Evolutionary conservation across 2,888 invertebrate species (phyloP), one percentile per base, ranked within the genome.

Genomic region (Hemistola chrysoprasaria): DNA sequence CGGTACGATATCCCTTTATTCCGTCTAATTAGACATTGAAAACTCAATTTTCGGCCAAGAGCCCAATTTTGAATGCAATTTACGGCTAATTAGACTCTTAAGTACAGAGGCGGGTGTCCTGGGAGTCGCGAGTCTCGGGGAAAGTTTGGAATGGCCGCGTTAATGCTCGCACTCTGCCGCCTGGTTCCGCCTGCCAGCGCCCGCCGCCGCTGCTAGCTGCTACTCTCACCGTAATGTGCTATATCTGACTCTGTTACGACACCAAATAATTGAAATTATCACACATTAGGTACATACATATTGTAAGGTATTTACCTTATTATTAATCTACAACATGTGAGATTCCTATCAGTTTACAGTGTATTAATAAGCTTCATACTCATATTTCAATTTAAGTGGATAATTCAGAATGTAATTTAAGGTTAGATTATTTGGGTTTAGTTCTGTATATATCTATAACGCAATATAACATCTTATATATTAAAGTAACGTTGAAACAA

Each of bases 81-180:
- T 81, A 81, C 79, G 74, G 74, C 76, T 83, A 85, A 85, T 85
- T 83, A 83, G 71, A 76, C 76, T 73, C 70, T 83, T 83, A 81
- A 79, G 75, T 77, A 77, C 78, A 81, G 78, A 73, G 69, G 65
- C 68, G 58, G 38, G 43, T 39, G 53, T 55, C 50, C 58, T 57
- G 44, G 56, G 57, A 62, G 62, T 57, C 60, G 60, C 57, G 58
- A 38, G 53, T 56, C 62, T 53, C 63, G 43, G 67, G 63, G 71
- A 68, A 76, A 75, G 71, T 74, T 70, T 70, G 65, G 60, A 77
- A 75, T 71, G 70, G 71, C 56, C 51, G 74, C 68, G 74, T 67
- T 74, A 75, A 74, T 65, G 64, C 65, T 56, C 34, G 53, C 54
- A 46, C 55, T 47, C 52, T 47, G 30, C 53, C 48, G 24, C 27